phyloP scores from a whole-genome alignment of 2,888 invertebrate genomes.

The Coleophora flavipennella region DNA sequence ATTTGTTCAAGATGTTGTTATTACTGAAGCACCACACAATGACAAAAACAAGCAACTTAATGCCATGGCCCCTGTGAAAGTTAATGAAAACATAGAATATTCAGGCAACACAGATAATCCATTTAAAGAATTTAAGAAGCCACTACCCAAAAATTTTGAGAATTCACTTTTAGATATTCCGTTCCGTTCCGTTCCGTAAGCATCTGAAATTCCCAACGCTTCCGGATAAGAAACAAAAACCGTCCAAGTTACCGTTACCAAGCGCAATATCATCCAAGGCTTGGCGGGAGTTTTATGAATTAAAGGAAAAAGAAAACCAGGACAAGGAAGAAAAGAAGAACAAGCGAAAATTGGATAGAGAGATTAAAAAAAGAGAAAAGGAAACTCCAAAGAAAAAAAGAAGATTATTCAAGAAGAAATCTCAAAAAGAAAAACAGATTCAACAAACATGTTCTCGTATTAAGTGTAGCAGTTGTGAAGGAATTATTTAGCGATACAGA shows the following conservation, averaged over 20 bases:
- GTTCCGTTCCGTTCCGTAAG: neutral
- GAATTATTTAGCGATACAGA: neutral
- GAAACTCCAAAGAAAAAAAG: neutral
- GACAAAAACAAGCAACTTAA: too few relatives aligned
- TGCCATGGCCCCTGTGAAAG: too few relatives aligned
- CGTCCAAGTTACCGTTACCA: neutral
- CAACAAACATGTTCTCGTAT: neutral
- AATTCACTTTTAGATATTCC: too few relatives aligned
- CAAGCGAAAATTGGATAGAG: neutral
- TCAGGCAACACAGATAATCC: too few relatives aligned
- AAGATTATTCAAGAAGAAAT: neutral
- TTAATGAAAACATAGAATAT: too few relatives aligned
- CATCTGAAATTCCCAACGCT: neutral
- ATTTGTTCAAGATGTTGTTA: too few relatives aligned
- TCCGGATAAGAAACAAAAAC: neutral
- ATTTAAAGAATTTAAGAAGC: too few relatives aligned
- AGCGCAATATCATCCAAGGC: neutral
- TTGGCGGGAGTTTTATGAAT: neutral
- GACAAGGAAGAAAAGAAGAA: too few relatives aligned
- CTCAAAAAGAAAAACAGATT: neutral
- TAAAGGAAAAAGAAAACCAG: neutral
- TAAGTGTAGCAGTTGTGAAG: neutral
- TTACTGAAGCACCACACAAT: too few relatives aligned
- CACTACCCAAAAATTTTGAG: too few relatives aligned
- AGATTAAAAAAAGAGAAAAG: neutral